Percentiles rank a stretch among this genome's conserved stretches.
phyloP scores from a whole-genome alignment of 35 echinoderm and acorn worm genomes.

The Chiridota heheva region DNA sequence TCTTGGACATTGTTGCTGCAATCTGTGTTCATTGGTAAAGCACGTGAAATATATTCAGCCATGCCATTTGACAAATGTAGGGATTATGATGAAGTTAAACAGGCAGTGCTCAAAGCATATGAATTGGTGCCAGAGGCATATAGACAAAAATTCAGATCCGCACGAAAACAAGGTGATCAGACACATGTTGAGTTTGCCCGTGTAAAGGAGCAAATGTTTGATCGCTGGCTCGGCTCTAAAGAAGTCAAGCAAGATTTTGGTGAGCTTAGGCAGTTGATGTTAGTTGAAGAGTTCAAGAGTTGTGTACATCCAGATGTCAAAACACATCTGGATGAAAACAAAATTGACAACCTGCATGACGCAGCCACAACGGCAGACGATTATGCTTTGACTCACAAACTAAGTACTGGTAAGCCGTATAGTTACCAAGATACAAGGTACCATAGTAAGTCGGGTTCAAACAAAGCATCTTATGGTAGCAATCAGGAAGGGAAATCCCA shows the following conservation, averaged over 20 bases:
- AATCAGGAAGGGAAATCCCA: too few relatives aligned
- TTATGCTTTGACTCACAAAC: conserved; percentile 57
- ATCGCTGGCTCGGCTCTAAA: conserved; percentile 33
- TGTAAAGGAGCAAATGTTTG: conserved; percentile 33
- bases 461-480: too few relatives aligned
- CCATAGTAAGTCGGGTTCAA: too few relatives aligned
- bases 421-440: background rate
- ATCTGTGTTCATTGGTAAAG: conserved; percentile 52
- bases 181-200: conserved; percentile 62
- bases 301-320: conserved; percentile 32
- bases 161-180: conserved; percentile 11
- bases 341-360: background rate
- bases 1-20: conserved; percentile 44
- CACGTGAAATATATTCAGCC: conserved; percentile 40
- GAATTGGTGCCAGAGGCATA: conserved; percentile 69
- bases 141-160: conserved; percentile 53
- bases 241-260: conserved; percentile 33
- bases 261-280: conserved; percentile 42
- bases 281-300: conserved; percentile 62
- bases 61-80: conserved; percentile 20
- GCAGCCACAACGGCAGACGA: conserved; percentile 59
- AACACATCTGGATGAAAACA: conserved; percentile 50
- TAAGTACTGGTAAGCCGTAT: background rate
- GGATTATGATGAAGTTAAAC: conserved; percentile 58
- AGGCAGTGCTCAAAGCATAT: conserved; percentile 45